Evolutionary conservation across 1,140 invertebrate species (phyloP).

Genomic region (Eupristina koningsbergeri): DNA sequence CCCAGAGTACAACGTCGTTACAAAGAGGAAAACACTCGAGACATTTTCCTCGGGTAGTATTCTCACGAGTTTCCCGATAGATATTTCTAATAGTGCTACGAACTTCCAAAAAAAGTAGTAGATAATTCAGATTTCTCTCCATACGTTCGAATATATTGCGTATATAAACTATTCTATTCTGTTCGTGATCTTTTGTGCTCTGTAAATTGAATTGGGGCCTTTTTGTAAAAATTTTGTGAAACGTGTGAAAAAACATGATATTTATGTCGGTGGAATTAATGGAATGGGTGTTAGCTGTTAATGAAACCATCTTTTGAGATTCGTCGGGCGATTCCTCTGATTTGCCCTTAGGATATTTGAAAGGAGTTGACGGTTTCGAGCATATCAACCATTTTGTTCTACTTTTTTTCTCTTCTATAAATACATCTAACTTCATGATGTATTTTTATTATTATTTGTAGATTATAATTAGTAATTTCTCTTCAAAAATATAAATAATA

Average conservation of each 20-base stretch:
- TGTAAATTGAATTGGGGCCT: slow-evolving; percentile 3
- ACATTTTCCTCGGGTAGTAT: background rate
- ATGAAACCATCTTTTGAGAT: background rate
- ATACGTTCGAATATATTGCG: slow-evolving; percentile 24
- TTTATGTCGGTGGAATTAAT: slow-evolving; percentile 1
- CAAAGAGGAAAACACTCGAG: slow-evolving; percentile 50
- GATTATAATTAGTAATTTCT: no score
- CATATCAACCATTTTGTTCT: no score
- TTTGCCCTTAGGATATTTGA: no score
- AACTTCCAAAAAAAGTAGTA: no score
- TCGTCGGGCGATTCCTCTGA: no score
- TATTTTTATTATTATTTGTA: no score
- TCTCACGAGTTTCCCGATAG: slow-evolving; percentile 55
- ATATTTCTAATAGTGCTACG: no score
- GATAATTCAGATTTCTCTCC: background rate
- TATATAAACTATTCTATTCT: background rate
- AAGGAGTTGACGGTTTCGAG: no score
- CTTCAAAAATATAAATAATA: no score
- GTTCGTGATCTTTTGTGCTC: background rate
- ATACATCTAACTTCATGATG: no score
- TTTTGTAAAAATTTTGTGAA: background rate
- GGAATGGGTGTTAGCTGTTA: background rate
- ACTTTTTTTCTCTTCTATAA: no score
- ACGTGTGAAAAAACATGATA: background rate
- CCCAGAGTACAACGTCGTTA: slow-evolving; percentile 53